Percentiles rank a stretch among this genome's conserved stretches.
Evolutionary conservation across 2,888 invertebrate species (phyloP).

Genomic region (Bembecia ichneumoniformis): DNA sequence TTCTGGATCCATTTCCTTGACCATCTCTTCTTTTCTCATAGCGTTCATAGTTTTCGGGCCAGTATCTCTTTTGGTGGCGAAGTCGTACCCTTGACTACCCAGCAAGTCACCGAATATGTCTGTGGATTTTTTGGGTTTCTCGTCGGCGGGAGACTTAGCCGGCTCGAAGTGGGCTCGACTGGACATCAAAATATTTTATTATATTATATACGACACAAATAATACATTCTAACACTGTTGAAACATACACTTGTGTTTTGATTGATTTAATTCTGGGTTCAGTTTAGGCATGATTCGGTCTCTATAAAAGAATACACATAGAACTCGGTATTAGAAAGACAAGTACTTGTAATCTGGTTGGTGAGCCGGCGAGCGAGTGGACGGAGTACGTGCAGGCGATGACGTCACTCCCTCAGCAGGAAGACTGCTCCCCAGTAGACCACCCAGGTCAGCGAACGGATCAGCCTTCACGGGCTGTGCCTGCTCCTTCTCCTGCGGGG

Average conservation of each 20-base stretch:
- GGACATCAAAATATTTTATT: constrained; percentile 2
- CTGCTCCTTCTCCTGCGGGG: constrained; percentile 56
- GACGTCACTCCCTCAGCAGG: constrained; percentile 19
- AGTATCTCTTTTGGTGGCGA: constrained; percentile 79
- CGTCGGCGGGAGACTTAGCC: constrained; percentile 51
- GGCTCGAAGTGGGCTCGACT: constrained; percentile 82
- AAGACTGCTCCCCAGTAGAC: constrained; percentile 36
- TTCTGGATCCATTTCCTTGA: constrained; percentile 92
- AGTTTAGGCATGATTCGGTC: too few species aligned
- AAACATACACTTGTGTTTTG: too few species aligned
- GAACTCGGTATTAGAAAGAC: too few species aligned
- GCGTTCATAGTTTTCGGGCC: constrained; percentile 92
- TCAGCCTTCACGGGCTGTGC: constrained; percentile 71
- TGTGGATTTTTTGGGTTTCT: constrained; percentile 59
- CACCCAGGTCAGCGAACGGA: constrained; percentile 80
- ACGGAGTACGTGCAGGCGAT: constrained; percentile 49
- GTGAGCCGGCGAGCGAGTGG: constrained; percentile 50
- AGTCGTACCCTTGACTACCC: constrained; percentile 91
- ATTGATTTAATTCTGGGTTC: too few species aligned
- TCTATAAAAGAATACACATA: too few species aligned
- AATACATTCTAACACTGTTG: too few species aligned
- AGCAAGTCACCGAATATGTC: constrained; percentile 93
- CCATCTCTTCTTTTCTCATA: constrained; percentile 90
- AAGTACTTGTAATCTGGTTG: constrained; percentile 61
- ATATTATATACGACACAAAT: neutral